Evolutionary conservation across 2,113 vertebrate species (phyloP).

Genomic region (Recurvirostra avosetta): DNA sequence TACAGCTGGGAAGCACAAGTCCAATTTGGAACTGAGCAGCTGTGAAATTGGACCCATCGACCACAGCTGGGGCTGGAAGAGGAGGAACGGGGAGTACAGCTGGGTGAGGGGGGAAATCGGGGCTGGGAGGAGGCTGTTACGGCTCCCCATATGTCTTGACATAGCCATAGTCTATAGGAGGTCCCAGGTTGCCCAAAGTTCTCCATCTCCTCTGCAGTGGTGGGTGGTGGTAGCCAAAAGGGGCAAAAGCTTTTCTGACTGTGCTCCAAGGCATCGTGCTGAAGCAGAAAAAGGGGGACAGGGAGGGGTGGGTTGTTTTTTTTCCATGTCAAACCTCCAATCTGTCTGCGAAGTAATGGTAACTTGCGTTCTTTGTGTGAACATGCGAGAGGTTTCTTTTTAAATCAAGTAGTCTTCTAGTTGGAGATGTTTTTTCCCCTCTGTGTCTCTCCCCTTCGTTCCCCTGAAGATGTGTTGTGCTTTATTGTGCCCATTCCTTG

Average conservation of each 20-base stretch:
- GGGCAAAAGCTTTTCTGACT: neutral
- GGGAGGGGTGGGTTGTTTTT: neutral
- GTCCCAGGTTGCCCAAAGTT: neutral
- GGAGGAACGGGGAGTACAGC: neutral
- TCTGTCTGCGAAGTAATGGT: neutral
- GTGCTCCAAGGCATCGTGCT: neutral
- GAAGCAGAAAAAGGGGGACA: neutral
- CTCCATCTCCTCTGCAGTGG: neutral
- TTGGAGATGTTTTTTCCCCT: neutral
- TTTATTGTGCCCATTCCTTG: neutral
- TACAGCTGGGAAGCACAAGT: conserved; percentile 57
- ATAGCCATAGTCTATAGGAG: fast-evolving
- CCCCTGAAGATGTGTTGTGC: neutral
- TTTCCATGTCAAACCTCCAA: fast-evolving
- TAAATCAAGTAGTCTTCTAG: neutral
- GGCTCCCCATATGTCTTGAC: fast-evolving
- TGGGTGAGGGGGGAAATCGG: neutral
- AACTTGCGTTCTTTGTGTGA: neutral
- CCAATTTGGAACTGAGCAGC: conserved; percentile 64
- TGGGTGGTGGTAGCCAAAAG: neutral
- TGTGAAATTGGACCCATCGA: conserved; percentile 68
- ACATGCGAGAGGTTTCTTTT: neutral
- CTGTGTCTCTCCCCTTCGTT: neutral
- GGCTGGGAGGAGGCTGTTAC: neutral
- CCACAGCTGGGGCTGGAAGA: conserved; percentile 67